A percentile compares a stretch with the other conserved stretches of the same genome.
These are phyloP conservation scores for Agelastica alni DNA, from an alignment of 2,888 invertebrate genomes.

Conservation along the genomic window DNA sequence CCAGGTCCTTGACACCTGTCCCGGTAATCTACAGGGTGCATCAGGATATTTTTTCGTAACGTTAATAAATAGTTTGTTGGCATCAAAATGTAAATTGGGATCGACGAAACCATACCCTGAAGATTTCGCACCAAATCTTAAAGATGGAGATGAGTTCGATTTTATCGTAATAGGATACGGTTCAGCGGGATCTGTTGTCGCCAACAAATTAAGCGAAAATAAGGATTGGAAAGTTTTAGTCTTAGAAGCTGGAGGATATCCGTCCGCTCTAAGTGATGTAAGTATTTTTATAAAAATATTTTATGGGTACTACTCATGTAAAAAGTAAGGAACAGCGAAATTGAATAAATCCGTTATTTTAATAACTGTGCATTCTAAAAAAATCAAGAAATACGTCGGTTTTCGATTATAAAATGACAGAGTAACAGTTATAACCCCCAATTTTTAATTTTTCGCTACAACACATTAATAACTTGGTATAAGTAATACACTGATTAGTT, in stretches of 20 bases:
- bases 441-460: too few species aligned
- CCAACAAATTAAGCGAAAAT: constrained; percentile 57
- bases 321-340: too few species aligned
- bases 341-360: too few species aligned
- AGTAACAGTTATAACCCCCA: too few species aligned
- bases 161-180: constrained; percentile 61
- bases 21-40: constrained; percentile 1
- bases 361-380: too few species aligned
- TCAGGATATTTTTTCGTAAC: neutral
- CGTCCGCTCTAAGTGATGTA: constrained; percentile 56
- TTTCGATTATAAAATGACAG: too few species aligned
- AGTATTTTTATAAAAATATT: too few species aligned
- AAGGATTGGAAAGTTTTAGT: constrained; percentile 57
- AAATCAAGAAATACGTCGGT: too few species aligned
- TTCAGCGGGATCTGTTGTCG: constrained; percentile 61
- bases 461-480: too few species aligned
- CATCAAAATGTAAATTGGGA: neutral
- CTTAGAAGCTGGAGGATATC: constrained; percentile 61
- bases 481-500: too few species aligned
- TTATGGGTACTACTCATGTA: too few species aligned
- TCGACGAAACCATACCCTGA: constrained; percentile 43
- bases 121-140: constrained; percentile 37
- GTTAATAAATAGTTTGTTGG: neutral
- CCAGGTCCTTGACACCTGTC: neutral
- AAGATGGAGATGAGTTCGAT: constrained; percentile 52